These are phyloP conservation scores for Linnaemya tessellans DNA, from an alignment of 2,888 invertebrate genomes.

Conservation along the genomic window DNA sequence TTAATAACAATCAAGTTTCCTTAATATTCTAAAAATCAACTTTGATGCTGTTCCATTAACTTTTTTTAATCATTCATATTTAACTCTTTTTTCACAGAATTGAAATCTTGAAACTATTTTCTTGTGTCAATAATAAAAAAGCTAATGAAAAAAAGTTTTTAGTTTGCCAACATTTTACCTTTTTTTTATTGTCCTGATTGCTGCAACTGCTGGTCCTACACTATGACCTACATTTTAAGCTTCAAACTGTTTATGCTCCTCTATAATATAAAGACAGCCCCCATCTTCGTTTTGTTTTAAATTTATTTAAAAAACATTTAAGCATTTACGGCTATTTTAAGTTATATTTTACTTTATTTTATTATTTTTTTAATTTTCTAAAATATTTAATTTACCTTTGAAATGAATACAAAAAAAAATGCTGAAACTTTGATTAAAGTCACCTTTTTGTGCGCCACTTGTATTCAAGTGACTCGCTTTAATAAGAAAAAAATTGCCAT, in stretches of 20 bases:
- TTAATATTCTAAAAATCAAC: background rate
- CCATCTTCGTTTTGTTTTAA: conserved; percentile 3
- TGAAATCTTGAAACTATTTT: conserved; percentile 42
- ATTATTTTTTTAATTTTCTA: background rate
- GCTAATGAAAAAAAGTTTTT: conserved; percentile 58
- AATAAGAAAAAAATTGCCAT: conserved; percentile 25
- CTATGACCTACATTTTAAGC: conserved; percentile 29
- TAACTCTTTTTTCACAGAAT: conserved; percentile 25
- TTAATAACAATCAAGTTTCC: conserved; percentile 45
- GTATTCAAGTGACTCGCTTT: background rate
- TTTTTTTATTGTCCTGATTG: background rate
- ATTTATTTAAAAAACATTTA: conserved; percentile 41
- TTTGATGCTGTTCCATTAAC: conserved; percentile 15
- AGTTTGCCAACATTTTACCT: conserved; percentile 41
- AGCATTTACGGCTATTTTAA: conserved; percentile 28
- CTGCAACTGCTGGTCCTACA: background rate
- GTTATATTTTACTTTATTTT: conserved; percentile 6
- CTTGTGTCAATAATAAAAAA: conserved; percentile 59
- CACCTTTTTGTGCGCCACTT: conserved; percentile 27
- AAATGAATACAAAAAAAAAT: conserved; percentile 40
- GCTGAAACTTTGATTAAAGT: conserved; percentile 51
- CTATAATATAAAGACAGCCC: conserved; percentile 31
- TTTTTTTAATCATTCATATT: conserved; percentile 15
- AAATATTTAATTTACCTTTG: conserved; percentile 47
- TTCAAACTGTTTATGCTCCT: conserved; percentile 13